phyloP scores from a whole-genome alignment of 2,888 invertebrate genomes.

The Thysanoteuthis rhombus region DNA sequence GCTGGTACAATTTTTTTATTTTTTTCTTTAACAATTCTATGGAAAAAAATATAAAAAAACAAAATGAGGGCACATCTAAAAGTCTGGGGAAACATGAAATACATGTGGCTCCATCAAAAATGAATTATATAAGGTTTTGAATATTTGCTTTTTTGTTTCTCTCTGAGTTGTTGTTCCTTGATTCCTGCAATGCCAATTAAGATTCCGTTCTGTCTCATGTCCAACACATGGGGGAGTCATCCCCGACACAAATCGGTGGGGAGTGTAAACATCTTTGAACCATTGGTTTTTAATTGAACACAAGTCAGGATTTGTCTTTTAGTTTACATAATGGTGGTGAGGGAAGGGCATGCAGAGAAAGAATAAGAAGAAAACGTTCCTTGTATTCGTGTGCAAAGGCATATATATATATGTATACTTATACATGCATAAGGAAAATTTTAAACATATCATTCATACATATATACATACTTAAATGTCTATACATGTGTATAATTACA shows the following conservation, averaged over 20 bases:
- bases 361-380: neutral
- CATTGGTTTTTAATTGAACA: slow-evolving; percentile 12
- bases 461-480: too few species aligned
- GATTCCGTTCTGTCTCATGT: slow-evolving; percentile 12
- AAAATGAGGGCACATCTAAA: neutral
- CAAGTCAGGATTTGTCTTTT: neutral
- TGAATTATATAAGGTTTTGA: neutral
- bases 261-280: neutral
- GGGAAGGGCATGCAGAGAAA: neutral
- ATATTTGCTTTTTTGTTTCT: neutral
- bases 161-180: neutral
- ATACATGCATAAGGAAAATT: too few species aligned
- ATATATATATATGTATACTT: too few species aligned
- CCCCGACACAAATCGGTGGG: neutral
- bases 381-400: neutral
- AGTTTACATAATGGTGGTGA: neutral
- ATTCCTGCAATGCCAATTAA: neutral
- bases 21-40: neutral
- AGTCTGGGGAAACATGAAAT: neutral
- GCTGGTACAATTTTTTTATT: neutral
- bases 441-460: too few species aligned
- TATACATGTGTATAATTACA: too few species aligned
- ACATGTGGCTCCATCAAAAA: neutral
- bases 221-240: neutral
- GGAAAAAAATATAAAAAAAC: neutral